Base-by-base conservation (phyloP, 2,797 vertebrate species). In the Phoeniculus purpureus region DNA sequence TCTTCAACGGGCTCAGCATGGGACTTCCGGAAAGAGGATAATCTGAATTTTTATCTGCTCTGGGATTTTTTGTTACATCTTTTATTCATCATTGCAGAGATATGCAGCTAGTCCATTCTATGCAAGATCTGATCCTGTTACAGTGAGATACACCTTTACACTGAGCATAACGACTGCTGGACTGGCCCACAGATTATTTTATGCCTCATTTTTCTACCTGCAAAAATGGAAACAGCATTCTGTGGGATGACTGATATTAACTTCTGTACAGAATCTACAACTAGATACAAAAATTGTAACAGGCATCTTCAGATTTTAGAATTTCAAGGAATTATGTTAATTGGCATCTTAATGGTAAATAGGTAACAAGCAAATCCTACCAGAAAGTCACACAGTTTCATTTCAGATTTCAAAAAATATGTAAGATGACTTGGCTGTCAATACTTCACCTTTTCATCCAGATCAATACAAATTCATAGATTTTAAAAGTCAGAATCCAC, bases 11-110 rank as follows among this genome's bases (percentile, higher is more conserved):
- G n/a, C 60, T 85, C 73, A 61, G 62, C 58, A 21, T 14, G 48
- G 76, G 21, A 61, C 43, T 60, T 82, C 20, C 16, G 23, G 25
- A 86, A 74, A 75, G 32, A 85, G 22, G 40, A 60, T 48, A 10
- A 85, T 48, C 47, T 56, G 64, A 81, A 86, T 70, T 93, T 95
- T 89, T 37, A 61, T 76, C 85, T 85, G 52, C 47, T 75, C 67
- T 70, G 52, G 27, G 52, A 78, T 76, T 82, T 85, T 86, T 81
- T 81, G 18, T 79, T 66, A 27, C 58, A 81, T 47, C 48, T 66
- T 95, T 89, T 83, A 70, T 92, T 60, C 73, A 56, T 56, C 48
- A 21, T 17, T 78, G 70, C 31, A 81, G 48, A 87, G 56, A 73
- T 31, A 7, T 85, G 26, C 52, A 83, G 80, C 15, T 31, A 70